Evolutionary conservation across 2,113 vertebrate species (phyloP).

Genomic region (Rhineura floridana): DNA sequence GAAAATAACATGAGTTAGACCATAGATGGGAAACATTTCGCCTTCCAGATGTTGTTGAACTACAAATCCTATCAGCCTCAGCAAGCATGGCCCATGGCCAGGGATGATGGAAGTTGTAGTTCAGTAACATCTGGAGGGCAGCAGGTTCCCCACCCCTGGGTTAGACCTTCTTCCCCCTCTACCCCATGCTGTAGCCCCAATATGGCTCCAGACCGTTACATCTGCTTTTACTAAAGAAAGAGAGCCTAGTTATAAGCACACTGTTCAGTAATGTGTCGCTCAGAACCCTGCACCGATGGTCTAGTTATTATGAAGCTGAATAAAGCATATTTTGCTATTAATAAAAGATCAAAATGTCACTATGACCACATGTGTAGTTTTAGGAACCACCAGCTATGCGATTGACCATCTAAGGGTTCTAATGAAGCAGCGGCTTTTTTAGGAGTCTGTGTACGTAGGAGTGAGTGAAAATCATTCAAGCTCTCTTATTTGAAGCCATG

Average conservation of each 20-base stretch:
- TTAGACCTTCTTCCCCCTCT: not conserved
- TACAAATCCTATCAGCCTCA: too few species aligned
- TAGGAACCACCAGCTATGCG: constrained; percentile 15
- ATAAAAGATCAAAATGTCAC: not conserved
- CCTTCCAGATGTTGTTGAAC: too few species aligned
- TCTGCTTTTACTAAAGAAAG: not conserved
- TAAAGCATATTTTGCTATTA: not conserved
- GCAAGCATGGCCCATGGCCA: too few species aligned
- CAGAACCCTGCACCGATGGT: not conserved
- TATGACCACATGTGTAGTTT: not conserved
- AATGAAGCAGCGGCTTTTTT: constrained; percentile 51
- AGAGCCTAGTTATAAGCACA: not conserved
- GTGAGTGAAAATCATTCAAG: constrained; percentile 28
- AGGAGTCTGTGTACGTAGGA: constrained; percentile 14
- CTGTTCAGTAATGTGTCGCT: not conserved
- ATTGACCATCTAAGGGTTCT: constrained; percentile 47
- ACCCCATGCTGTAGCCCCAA: not conserved
- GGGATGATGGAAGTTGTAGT: too few species aligned
- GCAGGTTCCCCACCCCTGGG: too few species aligned
- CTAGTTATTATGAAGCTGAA: not conserved
- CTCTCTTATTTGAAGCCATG: constrained; percentile 49
- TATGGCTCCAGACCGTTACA: not conserved
- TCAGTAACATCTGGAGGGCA: too few species aligned
- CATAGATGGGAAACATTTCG: too few species aligned
- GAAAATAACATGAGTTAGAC: too few species aligned